Conservation (phyloP, 2,888 invertebrate genomes). For the Lithophane leautieri region DNA sequence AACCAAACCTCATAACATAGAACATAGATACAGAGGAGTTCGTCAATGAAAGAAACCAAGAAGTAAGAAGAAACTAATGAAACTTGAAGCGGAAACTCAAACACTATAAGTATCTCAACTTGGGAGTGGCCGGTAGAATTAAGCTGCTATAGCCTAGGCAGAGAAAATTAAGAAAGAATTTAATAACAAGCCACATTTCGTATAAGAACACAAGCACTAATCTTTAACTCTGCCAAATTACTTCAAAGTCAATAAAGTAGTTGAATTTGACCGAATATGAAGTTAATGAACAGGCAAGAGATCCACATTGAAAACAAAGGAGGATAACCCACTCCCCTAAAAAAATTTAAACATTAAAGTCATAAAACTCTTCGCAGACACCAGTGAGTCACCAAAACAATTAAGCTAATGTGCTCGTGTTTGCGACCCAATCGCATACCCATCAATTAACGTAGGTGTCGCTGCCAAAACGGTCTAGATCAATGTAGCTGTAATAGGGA, state of each 20-base stretch:
- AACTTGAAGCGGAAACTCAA: neutral
- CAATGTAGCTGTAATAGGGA: constrained; percentile 49
- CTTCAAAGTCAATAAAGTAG: neutral
- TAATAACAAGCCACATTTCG: neutral
- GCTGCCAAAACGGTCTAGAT: constrained; percentile 59
- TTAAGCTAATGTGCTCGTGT: constrained; percentile 51
- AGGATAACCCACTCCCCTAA: constrained; percentile 13
- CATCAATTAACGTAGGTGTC: constrained; percentile 54
- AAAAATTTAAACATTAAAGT: constrained; percentile 17
- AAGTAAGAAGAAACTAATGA: neutral
- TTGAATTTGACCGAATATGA: neutral
- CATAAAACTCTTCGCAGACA: constrained; percentile 26
- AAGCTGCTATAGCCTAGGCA: neutral
- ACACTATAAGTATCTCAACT: neutral
- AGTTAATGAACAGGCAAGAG: neutral
- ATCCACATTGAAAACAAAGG: neutral
- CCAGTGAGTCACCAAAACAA: constrained; percentile 46
- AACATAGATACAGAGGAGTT: neutral
- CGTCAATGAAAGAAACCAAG: neutral
- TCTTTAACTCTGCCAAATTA: neutral
- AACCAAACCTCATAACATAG: too few species aligned
- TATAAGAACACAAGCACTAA: neutral
- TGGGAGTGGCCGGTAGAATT: neutral
- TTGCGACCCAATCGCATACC: constrained; percentile 49
- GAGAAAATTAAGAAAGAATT: neutral